phyloP scores from a whole-genome alignment of 2,888 invertebrate genomes.

The Torymus tubicola region DNA sequence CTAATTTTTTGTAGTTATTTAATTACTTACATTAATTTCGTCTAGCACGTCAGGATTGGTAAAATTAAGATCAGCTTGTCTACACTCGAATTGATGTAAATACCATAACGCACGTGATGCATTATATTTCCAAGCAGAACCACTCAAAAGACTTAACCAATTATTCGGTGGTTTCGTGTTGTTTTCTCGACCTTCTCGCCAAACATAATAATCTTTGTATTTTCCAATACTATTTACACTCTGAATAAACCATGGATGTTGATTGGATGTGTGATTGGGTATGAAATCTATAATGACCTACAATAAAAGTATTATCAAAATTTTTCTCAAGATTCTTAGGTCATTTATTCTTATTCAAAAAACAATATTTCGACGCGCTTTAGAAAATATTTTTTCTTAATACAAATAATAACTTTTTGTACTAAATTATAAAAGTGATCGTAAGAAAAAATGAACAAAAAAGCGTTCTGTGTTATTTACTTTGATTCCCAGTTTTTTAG shows the following conservation, averaged over 20 bases:
- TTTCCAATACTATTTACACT: conserved; percentile 69
- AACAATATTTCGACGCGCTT: too few species aligned
- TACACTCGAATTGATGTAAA: conserved; percentile 78
- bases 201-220: conserved; percentile 78
- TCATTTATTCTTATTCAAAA: too few species aligned
- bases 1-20: too few species aligned
- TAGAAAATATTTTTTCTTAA: conserved; percentile 57
- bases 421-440: neutral
- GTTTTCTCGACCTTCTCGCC: conserved; percentile 70
- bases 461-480: conserved; percentile 59
- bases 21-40: conserved; percentile 71
- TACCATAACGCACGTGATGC: conserved; percentile 76
- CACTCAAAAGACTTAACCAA: conserved; percentile 78
- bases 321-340: too few species aligned
- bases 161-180: conserved; percentile 73
- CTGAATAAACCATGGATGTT: conserved; percentile 79
- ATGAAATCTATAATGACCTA: conserved; percentile 83
- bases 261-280: conserved; percentile 79
- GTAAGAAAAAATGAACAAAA: too few species aligned
- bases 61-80: conserved; percentile 80
- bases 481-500: conserved; percentile 79
- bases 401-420: conserved; percentile 59
- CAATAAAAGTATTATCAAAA: too few species aligned
- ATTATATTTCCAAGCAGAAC: conserved; percentile 78
- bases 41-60: conserved; percentile 70